Percentiles rank a stretch among this genome's conserved stretches.
phyloP scores from a whole-genome alignment of 1,140 invertebrate species.

The Hyposmocoma kahamanoa region DNA sequence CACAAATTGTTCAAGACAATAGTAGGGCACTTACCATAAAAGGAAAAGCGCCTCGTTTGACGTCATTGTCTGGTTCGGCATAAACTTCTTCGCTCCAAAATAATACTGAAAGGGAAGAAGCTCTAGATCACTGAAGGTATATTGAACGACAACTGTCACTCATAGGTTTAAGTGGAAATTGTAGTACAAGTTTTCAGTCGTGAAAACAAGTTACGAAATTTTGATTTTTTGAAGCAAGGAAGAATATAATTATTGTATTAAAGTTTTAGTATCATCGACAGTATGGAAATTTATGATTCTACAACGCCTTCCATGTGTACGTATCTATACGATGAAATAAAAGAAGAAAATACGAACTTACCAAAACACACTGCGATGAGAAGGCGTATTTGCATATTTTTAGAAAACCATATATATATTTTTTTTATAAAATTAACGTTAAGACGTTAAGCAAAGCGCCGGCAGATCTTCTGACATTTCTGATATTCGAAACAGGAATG shows the following conservation, averaged over 20 bases:
- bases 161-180: too few relatives aligned
- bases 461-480: background rate
- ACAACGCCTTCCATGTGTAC: too few relatives aligned
- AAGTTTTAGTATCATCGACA: too few relatives aligned
- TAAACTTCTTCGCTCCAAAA: conserved; percentile 17
- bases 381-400: conserved; percentile 39
- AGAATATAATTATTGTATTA: too few relatives aligned
- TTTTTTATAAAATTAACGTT: background rate
- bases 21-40: conserved; percentile 60
- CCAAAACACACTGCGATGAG: conserved; percentile 27
- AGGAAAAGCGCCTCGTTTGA: conserved; percentile 41
- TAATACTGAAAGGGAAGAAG: conserved; percentile 22
- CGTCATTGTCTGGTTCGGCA: conserved; percentile 32
- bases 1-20: too few relatives aligned
- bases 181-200: too few relatives aligned
- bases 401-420: conserved; percentile 15
- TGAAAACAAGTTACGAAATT: too few relatives aligned
- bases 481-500: conserved; percentile 55
- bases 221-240: too few relatives aligned
- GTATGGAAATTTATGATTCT: too few relatives aligned
- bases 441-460: background rate
- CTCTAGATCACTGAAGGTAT: too few relatives aligned
- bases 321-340: background rate
- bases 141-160: too few relatives aligned
- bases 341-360: conserved; percentile 19